phyloP scores from a whole-genome alignment of 2,113 vertebrate species.

The Hyaena hyaena region DNA sequence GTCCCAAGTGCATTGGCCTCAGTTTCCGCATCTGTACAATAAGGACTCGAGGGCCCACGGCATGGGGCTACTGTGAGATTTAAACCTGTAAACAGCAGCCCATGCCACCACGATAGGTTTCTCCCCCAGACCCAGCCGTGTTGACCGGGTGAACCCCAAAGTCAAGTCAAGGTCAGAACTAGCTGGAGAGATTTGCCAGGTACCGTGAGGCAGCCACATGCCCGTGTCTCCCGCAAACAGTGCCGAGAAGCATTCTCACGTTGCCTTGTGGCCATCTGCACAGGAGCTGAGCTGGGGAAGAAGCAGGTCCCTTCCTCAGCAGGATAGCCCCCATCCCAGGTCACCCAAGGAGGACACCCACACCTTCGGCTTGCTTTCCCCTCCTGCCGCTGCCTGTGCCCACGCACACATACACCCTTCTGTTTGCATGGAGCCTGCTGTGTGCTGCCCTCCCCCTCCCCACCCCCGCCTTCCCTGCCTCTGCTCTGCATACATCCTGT shows the following conservation, averaged over 20 bases:
- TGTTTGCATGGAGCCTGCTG: background rate
- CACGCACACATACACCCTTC: rapidly evolving
- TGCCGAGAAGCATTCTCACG: rapidly evolving
- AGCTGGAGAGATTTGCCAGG: background rate
- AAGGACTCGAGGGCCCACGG: background rate
- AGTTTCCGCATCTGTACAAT: background rate
- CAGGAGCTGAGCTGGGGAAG: background rate
- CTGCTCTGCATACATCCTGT: background rate
- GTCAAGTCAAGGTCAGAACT: background rate
- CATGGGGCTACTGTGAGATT: background rate
- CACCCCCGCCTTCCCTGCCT: background rate
- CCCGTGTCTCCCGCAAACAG: background rate
- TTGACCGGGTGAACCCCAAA: background rate
- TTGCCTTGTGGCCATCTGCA: background rate
- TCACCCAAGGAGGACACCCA: background rate
- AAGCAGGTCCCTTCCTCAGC: background rate
- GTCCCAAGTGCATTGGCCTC: background rate
- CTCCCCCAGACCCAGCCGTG: background rate
- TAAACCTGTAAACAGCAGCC: background rate
- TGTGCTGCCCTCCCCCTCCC: background rate
- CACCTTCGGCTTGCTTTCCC: no score
- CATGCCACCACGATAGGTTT: background rate
- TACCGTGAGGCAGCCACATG: rapidly evolving
- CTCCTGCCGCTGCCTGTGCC: rapidly evolving
- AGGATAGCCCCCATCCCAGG: background rate